Evolutionary conservation across 2,113 vertebrate species (phyloP), one percentile per base, ranked within the genome.

Genomic region (Mirounga angustirostris): DNA sequence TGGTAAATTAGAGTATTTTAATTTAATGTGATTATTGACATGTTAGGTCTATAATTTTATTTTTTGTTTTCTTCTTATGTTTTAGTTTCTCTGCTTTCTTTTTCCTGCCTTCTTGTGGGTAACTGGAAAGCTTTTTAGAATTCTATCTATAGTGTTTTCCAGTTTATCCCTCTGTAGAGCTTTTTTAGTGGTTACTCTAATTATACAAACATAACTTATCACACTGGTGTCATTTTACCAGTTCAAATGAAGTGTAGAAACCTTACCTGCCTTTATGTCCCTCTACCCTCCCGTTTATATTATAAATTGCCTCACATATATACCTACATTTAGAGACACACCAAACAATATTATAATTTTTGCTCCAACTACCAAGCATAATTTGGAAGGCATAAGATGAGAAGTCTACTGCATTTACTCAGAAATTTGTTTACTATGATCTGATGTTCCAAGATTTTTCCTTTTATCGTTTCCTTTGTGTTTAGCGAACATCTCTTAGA

Each of bases 191-290:
- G 33, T 43, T 63, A 40, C 40, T 52, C 87, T 83, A 71, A 63
- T 40, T 73, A 88, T 89, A 89, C 52, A 93, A 89, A 83, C 33
- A 89, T 67, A 89, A 69, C 24, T 67, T 89, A 82, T 19, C 46
- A 80, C 19, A 65, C 43, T 88, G 54, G 33, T 61, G 24, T 46
- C 43, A 93, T 96, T 87, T 92, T 76, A 93, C 46, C 40, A 80
- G 33, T 83, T 76, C 36, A 69, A 61, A 19, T 43, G n/a, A 71
- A 69, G 15, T 84, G 1, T 61, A 26, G 54, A 69, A 92, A 87
- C 0, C 30, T 83, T 36, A 92, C n/a, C 50, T 74, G 36, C 36
- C 0, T 76, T 93, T 74, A 81, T 65, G 30, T 18, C 21, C 56
- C 21, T 87, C 74, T 81, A 21, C 7, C 28, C 21, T 61, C 15